Base-by-base conservation (phyloP, 2,888 invertebrate genomes). In the Nomada hirtipes region DNA sequence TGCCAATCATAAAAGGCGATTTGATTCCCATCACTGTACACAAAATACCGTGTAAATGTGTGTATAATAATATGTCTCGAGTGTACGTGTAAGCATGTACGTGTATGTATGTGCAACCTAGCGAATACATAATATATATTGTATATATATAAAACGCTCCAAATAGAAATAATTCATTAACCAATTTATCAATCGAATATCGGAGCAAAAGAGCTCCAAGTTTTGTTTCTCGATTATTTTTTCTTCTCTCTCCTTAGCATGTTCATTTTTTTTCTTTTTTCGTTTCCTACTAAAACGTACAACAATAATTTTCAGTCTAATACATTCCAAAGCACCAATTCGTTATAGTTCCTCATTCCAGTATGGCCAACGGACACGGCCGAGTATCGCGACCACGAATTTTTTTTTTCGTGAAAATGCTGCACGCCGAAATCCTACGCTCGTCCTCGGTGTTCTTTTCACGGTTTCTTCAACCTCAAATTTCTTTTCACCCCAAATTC, bases 241-340 rank as follows among this genome's bases (percentile, higher is more conserved):
- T 15, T 18, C 53, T 13, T 26, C 26, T 29, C 57, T 42, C 42
- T 42, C 55, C 15, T 47, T 59, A 29, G 26, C 36, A 13, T 36
- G 4, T 42, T 52, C 52, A 23, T 60, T 47, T 29, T 64, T 47
- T 52, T 69, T 80, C 55, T 47, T 23, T 71, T 84, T 84, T 83
- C 71, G 74, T 72, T 79, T 83, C 80, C 87, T 57, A 76, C 83
- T 86, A 86, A 83, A 92, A 91, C 86, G 88, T 91, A 92, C 89
- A 92, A 93, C 91, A 92, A 92, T 91, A 90, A 92, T 67, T 65
- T 92, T 93, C 93, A 93, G 93, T 93, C 93, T 93, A 92, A 93
- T 93, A 90, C 88, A 92, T 93, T 93, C 89, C 91, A 90, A 79
- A 93, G 93, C 93, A 93, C 93, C 93, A 93, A 92, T 92, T 88